Conservation (phyloP, 2,888 invertebrate genomes). For the Drosophila demipolita region DNA sequence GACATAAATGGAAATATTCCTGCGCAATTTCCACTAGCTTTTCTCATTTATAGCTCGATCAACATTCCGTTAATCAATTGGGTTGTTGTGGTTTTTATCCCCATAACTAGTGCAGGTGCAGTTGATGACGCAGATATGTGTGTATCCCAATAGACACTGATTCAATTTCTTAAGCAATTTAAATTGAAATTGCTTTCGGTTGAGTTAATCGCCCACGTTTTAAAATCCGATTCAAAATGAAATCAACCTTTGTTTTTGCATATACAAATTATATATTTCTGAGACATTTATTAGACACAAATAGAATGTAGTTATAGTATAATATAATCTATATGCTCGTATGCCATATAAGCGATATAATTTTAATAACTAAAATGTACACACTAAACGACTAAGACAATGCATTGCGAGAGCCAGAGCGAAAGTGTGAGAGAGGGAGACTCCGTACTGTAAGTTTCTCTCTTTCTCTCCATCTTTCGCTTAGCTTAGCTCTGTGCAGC, state of each 20-base stretch:
- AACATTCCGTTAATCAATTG: conserved; percentile 7
- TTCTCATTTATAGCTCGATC: conserved; percentile 26
- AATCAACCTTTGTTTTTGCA: conserved; percentile 59
- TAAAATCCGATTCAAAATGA: neutral
- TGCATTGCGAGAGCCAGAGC: conserved; percentile 55
- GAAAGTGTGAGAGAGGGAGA: neutral
- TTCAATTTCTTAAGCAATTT: conserved; percentile 23
- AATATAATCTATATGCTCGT: conserved; percentile 61
- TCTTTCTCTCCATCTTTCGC: conserved; percentile 5
- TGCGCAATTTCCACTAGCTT: conserved; percentile 22
- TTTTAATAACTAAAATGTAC: conserved; percentile 78
- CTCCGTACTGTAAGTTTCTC: neutral
- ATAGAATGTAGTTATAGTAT: conserved; percentile 71
- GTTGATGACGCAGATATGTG: conserved; percentile 12
- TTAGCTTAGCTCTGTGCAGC: conserved; percentile 45
- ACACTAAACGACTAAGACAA: conserved; percentile 79
- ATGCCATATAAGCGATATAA: conserved; percentile 73
- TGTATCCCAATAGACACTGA: conserved; percentile 16
- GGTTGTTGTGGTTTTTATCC: neutral
- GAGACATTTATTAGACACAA: conserved; percentile 83
- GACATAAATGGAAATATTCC: neutral
- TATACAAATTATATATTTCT: conserved; percentile 74
- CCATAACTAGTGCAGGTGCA: conserved; percentile 18
- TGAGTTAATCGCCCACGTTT: conserved; percentile 54
- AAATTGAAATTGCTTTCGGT: conserved; percentile 37